These are phyloP conservation scores for Podotricha telesiphe DNA, from an alignment of 2,888 invertebrate species.

Conservation along the genomic window DNA sequence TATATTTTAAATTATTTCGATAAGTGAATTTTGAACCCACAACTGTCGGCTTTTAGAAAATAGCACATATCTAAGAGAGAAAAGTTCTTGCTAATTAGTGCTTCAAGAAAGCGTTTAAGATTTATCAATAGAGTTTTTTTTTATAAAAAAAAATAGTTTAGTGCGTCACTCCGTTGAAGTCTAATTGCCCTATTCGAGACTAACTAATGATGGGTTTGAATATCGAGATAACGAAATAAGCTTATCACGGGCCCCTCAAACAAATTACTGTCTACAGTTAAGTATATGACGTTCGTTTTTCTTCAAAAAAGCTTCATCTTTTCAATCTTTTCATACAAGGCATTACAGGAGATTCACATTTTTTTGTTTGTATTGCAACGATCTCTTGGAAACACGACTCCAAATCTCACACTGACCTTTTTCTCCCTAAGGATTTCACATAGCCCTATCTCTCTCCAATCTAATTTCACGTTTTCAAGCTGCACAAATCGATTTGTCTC, in stretches of 20 bases:
- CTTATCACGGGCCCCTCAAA: slow-evolving; percentile 42
- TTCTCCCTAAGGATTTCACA: slow-evolving; percentile 54
- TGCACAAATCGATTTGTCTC: slow-evolving; percentile 73
- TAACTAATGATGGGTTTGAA: slow-evolving; percentile 39
- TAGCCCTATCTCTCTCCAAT: slow-evolving; percentile 62
- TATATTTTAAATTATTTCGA: too few relatives aligned
- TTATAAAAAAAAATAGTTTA: slow-evolving; percentile 36
- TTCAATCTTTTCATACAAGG: slow-evolving; percentile 50
- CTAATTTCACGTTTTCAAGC: slow-evolving; percentile 65
- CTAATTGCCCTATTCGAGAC: slow-evolving; percentile 43
- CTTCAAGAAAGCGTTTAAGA: too few relatives aligned
- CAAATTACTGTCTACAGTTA: slow-evolving; percentile 39
- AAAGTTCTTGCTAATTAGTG: slow-evolving; percentile 8
- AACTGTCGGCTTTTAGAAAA: background rate
- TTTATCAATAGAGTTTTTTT: too few relatives aligned
- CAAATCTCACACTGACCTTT: slow-evolving; percentile 52
- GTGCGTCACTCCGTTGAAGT: slow-evolving; percentile 34
- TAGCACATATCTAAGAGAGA: background rate
- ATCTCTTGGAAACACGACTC: slow-evolving; percentile 56
- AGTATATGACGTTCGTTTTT: slow-evolving; percentile 38
- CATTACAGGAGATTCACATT: slow-evolving; percentile 64
- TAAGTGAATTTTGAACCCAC: too few relatives aligned
- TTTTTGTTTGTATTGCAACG: slow-evolving; percentile 73
- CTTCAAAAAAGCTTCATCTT: slow-evolving; percentile 35
- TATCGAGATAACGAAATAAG: slow-evolving; percentile 41